phyloP scores from a whole-genome alignment of 2,888 invertebrate genomes.

The Argyresthia albistria region DNA sequence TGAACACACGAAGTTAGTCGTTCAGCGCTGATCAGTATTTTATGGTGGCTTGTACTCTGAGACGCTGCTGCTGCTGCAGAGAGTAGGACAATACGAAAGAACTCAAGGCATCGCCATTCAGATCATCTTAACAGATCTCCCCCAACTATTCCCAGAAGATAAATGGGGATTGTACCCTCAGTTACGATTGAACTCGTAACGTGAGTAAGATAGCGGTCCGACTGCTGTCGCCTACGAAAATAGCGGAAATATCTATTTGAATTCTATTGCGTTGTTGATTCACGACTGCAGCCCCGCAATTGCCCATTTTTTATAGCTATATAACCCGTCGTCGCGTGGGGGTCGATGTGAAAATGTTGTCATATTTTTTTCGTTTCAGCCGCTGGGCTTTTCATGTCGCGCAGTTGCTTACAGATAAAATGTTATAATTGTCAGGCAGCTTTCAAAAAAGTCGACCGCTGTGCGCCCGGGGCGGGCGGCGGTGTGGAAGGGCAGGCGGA shows the following conservation, averaged over 20 bases:
- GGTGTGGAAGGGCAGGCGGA: background rate
- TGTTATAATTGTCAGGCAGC: conserved; percentile 2
- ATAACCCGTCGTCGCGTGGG: too few species aligned
- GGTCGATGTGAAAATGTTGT: background rate
- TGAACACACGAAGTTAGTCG: too few species aligned
- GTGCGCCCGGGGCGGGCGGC: background rate
- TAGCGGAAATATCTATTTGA: background rate
- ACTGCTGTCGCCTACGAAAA: background rate
- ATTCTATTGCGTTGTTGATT: background rate
- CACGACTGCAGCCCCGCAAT: background rate
- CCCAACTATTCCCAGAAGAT: conserved; percentile 40
- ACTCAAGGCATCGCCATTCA: conserved; percentile 27
- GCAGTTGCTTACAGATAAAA: background rate
- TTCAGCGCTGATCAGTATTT: too few species aligned
- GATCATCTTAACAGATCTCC: conserved; percentile 46
- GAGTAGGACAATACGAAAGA: conserved; percentile 45
- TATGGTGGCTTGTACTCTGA: too few species aligned
- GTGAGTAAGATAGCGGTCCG: background rate
- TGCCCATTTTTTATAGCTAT: too few species aligned
- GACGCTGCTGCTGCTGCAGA: too few species aligned
- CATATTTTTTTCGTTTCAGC: background rate
- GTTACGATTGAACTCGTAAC: background rate
- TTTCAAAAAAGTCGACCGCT: background rate
- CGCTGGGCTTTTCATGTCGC: background rate
- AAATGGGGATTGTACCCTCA: conserved; percentile 49